Evolutionary conservation across 2,113 vertebrate species (phyloP), one percentile per base, ranked within the genome.

Genomic region (Eretmochelys imbricata): DNA sequence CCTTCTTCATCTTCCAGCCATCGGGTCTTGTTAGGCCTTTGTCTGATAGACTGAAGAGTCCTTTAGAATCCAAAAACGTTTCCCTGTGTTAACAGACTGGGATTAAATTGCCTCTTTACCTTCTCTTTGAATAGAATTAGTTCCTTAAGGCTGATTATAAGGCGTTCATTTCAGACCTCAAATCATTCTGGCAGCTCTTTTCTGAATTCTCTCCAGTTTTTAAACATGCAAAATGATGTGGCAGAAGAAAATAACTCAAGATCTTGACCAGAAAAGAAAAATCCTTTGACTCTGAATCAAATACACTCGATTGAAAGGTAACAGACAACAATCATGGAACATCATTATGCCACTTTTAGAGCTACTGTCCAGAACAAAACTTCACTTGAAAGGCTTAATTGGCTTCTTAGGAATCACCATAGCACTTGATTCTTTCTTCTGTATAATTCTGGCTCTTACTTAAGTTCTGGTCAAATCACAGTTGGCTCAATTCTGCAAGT

Each of bases 91-190:
- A n/a, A 93, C 0, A n/a, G 55, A 51, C 82, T 31, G 49, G 0
- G 24, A 85, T 80, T 91, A n/a, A 3, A 12, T 80, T 97, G 69
- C 89, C 80, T 85, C 65, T 89, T 0, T 19, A 80, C 80, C 42
- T 38, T 35, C 42, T 72, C 90, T 94, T 92, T 93, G 84, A 69
- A 83, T 82, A 88, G 94, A 90, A 86, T 24, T 86, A 94, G 79
- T 86, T 90, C 84, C 54, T 91, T 88, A 88, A 92, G 65, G 57
- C 90, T 48, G 57, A 75, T 90, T 76, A 86, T 53, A 65, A 55
- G 51, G 48, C n/a, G 42, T 72, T 69, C n/a, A 76, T 88, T 94
- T 85, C 50, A 75, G 76, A n/a, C 75, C 75, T 19, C 65, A 38
- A 38, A 69, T 69, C 35, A 69, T 35, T 20, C 65, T 69, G n/a